Evolutionary conservation across 64 coral and sea anemone species (phyloP), one percentile per base, ranked within the genome.

Genomic region (Dendronephthya gigantea): DNA sequence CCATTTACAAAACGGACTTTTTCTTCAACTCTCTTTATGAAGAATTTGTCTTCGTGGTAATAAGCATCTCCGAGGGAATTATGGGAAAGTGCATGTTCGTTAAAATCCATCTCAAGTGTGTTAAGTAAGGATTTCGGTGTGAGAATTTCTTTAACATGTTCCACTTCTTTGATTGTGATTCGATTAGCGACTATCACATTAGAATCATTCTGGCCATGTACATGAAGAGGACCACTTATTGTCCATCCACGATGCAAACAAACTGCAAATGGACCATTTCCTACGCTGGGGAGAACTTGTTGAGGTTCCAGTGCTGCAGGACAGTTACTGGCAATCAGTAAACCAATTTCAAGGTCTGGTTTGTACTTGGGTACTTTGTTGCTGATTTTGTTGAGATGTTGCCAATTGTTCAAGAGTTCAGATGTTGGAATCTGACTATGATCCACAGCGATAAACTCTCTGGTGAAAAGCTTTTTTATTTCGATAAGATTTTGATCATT

Each of bases 211-310:
- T 9, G 15, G 50, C 22, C 34, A 23, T 66, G 27, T 28, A 38
- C 11, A 16, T 55, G 31, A 25, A 93, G 37, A 25, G 86, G 92
- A 11, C 84, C 88, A 43, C 81, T 90, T 0, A 90, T n/a, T 11
- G 92, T 90, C 92, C 92, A 93, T 9, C 85, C 92, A 36, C 90
- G 84, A 17, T 48, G 84, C 0, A 93, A 56, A 22, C 81, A 82
- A 32, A 90, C 55, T 0, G 91, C 87, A 62, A 84, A 93, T 28
- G 91, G 92, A 16, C 88, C 84, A 75, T 84, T 79, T 9, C 88
- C 47, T 56, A 15, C 41, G 17, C 85, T 87, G 0, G 84, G 88
- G 23, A 90, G 33, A 2, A 93, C 88, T 87, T 89, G 58, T 49
- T 84, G 33, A 49, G 88, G 92, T 50, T 93, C 85, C 1, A 84